Evolutionary conservation across 2,113 vertebrate genomes (phyloP), one percentile per base, ranked within the genome.

Genomic region (Lathamus discolor): DNA sequence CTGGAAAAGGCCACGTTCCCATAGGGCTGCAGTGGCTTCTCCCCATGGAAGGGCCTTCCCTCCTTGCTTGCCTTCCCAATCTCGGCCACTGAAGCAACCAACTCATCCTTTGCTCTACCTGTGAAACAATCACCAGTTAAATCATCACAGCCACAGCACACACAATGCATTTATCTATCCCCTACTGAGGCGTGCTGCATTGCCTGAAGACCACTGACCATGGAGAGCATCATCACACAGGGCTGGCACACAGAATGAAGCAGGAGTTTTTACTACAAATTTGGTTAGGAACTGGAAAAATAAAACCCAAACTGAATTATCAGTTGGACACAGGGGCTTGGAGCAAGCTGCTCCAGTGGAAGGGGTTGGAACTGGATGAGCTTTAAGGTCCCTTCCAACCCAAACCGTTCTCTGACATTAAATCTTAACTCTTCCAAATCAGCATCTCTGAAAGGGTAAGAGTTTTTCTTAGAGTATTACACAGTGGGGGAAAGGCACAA

Each of bases 401-500:
- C 57, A n/a, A 57, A 57, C 55, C 8, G 6, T 23, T n/a, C 33
- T 59, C 55, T 22, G 33, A 59, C 55, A 59, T n/a, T 22, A 27
- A 44, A 62, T 17, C 9, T 24, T 17, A 49, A 33, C 31, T 37
- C 31, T 44, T 55, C 57, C 44, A 44, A 11, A 20, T 7, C n/a
- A 4, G 18, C 3, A 4, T 13, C 23, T 33, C 66, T 19, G 3
- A 4, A 46, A 48, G 51, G 41, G 13, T 10, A 27, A 37, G 12
- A 33, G 22, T 63, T 46, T 29, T 37, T 43, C 64, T 49, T 41
- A 14, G 69, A 39, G 7, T 37, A 28, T 13, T 44, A 25, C 27
- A 10, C 0, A 1, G 25, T 20, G 39, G 31, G 23, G n/a, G 11
- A 17, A 23, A 44, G 9, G 39, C 17, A 66, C 23, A 22, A 4